Conservation (phyloP, 2,797 vertebrate genomes). For the Balearica regulorum region DNA sequence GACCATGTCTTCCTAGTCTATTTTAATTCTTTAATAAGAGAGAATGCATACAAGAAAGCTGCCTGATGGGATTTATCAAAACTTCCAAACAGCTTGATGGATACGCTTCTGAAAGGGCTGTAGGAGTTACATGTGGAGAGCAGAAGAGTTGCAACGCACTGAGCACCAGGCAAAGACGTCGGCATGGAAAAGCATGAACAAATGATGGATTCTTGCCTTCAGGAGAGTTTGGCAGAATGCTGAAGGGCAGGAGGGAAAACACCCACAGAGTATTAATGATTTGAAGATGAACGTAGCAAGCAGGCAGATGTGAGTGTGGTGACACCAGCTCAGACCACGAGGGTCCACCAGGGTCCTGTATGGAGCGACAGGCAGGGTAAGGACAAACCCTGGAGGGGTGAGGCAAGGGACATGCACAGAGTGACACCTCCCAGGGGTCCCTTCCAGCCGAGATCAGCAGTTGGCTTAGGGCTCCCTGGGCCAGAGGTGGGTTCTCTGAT, state of each 20-base stretch:
- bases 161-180: neutral
- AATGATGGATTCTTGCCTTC: neutral
- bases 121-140: neutral
- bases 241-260: neutral
- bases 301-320: neutral
- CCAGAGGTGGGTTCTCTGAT: neutral
- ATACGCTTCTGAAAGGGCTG: neutral
- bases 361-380: neutral
- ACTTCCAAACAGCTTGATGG: neutral
- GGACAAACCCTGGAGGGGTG: neutral
- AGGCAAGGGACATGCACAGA: accelerated
- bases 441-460: neutral
- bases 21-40: neutral
- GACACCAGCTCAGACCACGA: accelerated
- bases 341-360: neutral
- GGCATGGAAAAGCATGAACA: neutral
- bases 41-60: neutral
- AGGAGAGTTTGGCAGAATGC: neutral
- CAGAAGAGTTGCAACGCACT: neutral
- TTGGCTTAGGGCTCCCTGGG: neutral
- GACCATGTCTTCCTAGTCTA: neutral
- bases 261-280: neutral
- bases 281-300: neutral
- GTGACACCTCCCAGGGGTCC: neutral
- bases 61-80: neutral